Evolutionary conservation across 2,888 invertebrate species (phyloP).

Genomic region (Sphaerophoria taeniata): DNA sequence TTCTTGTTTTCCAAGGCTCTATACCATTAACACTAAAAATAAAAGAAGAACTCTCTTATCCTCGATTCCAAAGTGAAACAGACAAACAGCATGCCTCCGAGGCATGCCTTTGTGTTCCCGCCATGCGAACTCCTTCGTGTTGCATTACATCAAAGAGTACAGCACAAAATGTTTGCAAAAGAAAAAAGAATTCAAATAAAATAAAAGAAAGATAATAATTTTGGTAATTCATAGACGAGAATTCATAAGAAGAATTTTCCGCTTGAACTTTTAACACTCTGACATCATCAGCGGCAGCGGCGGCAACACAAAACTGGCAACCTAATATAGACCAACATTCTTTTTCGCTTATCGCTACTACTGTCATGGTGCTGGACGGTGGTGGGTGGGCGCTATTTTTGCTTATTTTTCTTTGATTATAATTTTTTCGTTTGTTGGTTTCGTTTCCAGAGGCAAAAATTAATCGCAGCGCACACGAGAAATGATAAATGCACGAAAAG

Average conservation of each 20-base stretch:
- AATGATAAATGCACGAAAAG: conserved; percentile 70
- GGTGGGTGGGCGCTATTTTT: background rate
- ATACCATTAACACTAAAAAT: conserved; percentile 74
- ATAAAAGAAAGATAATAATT: conserved; percentile 32
- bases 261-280: conserved; percentile 49
- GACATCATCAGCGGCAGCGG: conserved; percentile 23
- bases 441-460: conserved; percentile 65
- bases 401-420: conserved; percentile 4
- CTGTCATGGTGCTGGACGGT: conserved; percentile 22
- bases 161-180: background rate
- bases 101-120: conserved; percentile 55
- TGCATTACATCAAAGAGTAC: conserved; percentile 65
- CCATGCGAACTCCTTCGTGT: background rate
- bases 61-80: conserved; percentile 50
- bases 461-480: conserved; percentile 60
- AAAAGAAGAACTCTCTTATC: conserved; percentile 50
- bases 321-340: conserved; percentile 36
- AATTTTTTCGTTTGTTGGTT: background rate
- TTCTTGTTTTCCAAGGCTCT: conserved; percentile 62
- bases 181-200: conserved; percentile 10
- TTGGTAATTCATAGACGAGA: conserved; percentile 35
- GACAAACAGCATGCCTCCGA: conserved; percentile 57
- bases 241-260: conserved; percentile 41
- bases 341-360: conserved; percentile 51
- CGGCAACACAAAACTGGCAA: background rate